A percentile compares a stretch with the other conserved stretches of the same genome.
Conservation (phyloP, 2,888 invertebrate species). For the Pharmacophagus antenor region DNA sequence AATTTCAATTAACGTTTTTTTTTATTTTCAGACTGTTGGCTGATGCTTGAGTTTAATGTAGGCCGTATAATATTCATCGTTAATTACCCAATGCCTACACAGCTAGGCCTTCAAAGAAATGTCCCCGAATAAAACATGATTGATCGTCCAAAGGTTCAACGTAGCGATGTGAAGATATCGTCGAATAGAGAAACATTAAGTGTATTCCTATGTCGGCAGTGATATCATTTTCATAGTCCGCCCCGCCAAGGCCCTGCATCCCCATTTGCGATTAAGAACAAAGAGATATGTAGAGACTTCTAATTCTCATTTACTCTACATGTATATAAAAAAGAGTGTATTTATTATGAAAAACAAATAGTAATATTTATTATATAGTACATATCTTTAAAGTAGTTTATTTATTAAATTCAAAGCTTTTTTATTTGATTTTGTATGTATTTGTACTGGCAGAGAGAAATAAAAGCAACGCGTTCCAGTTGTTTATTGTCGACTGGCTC, state of each 20-base stretch:
- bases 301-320: background rate
- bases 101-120: conserved; percentile 41
- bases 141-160: conserved; percentile 51
- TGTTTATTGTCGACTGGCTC: no score
- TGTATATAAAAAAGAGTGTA: no score
- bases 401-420: no score
- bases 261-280: conserved; percentile 54
- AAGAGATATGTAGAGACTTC: conserved; percentile 43
- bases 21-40: no score
- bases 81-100: conserved; percentile 50
- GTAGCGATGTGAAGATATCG: conserved; percentile 66
- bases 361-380: no score
- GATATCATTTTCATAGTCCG: conserved; percentile 76
- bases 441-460: no score
- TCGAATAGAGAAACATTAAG: conserved; percentile 70
- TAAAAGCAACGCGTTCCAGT: no score
- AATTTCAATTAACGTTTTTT: no score
- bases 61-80: conserved; percentile 39
- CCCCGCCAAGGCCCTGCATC: conserved; percentile 59
- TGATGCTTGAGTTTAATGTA: no score
- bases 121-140: conserved; percentile 64
- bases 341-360: no score
- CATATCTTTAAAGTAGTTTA: no score
- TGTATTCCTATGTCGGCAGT: conserved; percentile 72
- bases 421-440: no score